phyloP scores from a whole-genome alignment of 2,113 vertebrate species.

The Pollimyrus isidori region DNA sequence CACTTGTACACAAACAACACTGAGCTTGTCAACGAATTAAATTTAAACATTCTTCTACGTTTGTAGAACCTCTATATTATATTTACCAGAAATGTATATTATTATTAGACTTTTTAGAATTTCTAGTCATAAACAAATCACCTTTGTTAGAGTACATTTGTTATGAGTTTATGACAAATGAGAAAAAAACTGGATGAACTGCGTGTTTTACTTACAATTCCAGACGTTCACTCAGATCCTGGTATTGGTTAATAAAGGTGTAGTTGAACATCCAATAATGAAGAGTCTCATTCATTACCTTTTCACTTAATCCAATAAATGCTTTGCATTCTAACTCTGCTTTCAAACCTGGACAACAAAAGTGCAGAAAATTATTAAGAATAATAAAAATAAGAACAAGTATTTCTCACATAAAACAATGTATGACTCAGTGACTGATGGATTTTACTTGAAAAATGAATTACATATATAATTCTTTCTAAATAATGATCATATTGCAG shows the following conservation, averaged over 20 bases:
- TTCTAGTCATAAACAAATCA: neutral
- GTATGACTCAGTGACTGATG: neutral
- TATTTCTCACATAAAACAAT: neutral
- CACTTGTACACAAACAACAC: neutral
- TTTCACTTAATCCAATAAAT: slow-evolving; percentile 6
- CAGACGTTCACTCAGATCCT: neutral
- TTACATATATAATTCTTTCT: neutral
- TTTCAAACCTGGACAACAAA: slow-evolving; percentile 1
- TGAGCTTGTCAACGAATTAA: neutral
- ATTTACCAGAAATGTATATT: neutral
- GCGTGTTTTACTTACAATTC: neutral
- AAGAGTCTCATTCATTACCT: neutral
- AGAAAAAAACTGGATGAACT: neutral
- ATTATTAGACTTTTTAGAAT: neutral
- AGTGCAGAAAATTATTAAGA: neutral
- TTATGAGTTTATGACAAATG: neutral
- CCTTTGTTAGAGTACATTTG: neutral
- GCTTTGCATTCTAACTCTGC: neutral
- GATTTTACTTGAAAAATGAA: neutral
- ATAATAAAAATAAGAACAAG: neutral
- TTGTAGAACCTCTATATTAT: neutral
- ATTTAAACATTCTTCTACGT: neutral
- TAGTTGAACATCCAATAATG: slow-evolving; percentile 14
- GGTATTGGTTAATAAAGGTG: neutral
- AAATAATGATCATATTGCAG: neutral